A percentile compares a stretch with the other conserved stretches of the same genome.
These are phyloP conservation scores for Kradibia gibbosae DNA, from an alignment of 1,140 invertebrate species.

Conservation along the genomic window DNA sequence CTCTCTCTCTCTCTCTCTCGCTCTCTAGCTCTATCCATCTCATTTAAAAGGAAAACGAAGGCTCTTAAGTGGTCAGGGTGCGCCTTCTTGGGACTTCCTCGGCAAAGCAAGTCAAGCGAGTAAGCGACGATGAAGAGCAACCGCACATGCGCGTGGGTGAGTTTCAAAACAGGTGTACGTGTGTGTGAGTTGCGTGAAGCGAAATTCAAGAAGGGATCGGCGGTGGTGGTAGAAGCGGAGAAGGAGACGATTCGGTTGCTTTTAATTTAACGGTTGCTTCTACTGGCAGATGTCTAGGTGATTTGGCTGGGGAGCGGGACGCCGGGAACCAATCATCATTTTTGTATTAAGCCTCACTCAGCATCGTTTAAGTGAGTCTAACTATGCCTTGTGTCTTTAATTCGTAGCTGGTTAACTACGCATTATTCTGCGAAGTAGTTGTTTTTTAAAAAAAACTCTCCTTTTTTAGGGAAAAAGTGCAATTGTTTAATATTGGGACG, in stretches of 20 bases:
- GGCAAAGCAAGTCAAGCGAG: constrained; percentile 27
- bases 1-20: constrained; percentile 26
- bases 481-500: constrained; percentile 25
- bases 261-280: constrained; percentile 19
- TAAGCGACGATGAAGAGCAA: background rate
- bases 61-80: constrained; percentile 43
- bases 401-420: background rate
- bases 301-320: background rate
- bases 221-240: background rate
- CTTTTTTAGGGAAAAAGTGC: constrained; percentile 29
- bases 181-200: background rate
- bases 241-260: background rate
- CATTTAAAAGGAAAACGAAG: constrained; percentile 39
- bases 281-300: constrained; percentile 1
- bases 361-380: background rate
- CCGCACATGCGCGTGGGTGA: constrained; percentile 12
- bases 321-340: background rate
- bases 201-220: background rate
- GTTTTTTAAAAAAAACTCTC: constrained; percentile 13
- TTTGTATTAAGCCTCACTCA: background rate
- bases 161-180: constrained; percentile 27
- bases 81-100: constrained; percentile 36
- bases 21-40: background rate
- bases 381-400: constrained; percentile 12
- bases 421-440: background rate